These are phyloP conservation scores for Syrista parreyssii DNA, from an alignment of 2,888 invertebrate genomes.

Conservation along the genomic window DNA sequence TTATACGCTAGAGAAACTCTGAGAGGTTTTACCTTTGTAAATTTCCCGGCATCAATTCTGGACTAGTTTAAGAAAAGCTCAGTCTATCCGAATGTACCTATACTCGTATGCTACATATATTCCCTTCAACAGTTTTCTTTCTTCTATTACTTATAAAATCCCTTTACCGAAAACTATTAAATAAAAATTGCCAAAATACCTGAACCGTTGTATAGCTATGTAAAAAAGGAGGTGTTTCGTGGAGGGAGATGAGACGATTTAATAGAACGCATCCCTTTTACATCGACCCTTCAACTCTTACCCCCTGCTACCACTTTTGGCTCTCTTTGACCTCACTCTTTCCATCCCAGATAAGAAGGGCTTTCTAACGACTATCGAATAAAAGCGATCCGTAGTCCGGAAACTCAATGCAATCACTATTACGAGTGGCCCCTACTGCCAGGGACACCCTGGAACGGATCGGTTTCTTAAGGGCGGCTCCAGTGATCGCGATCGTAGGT, in stretches of 20 bases:
- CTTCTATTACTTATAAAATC: background rate
- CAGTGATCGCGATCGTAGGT: conserved; percentile 36
- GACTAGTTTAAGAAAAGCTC: background rate
- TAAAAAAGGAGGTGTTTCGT: background rate
- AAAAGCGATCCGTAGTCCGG: conserved; percentile 21
- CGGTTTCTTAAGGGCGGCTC: background rate
- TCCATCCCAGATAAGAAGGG: conserved; percentile 8
- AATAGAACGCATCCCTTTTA: background rate
- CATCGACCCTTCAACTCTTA: background rate
- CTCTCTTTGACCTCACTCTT: conserved; percentile 8
- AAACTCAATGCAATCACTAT: conserved; percentile 28
- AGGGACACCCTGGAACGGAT: background rate
- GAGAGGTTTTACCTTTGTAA: background rate
- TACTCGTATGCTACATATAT: background rate
- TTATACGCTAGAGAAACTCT: background rate
- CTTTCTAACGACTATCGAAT: conserved; percentile 24
- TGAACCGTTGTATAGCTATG: no score
- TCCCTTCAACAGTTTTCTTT: background rate
- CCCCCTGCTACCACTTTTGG: background rate
- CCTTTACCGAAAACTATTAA: no score
- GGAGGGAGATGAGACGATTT: background rate
- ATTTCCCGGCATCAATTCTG: background rate
- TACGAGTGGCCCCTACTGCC: conserved; percentile 16
- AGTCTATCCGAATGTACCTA: background rate
- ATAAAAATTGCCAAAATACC: no score